Conservation (phyloP, 1,140 invertebrate genomes). For the Asobara japonica region DNA sequence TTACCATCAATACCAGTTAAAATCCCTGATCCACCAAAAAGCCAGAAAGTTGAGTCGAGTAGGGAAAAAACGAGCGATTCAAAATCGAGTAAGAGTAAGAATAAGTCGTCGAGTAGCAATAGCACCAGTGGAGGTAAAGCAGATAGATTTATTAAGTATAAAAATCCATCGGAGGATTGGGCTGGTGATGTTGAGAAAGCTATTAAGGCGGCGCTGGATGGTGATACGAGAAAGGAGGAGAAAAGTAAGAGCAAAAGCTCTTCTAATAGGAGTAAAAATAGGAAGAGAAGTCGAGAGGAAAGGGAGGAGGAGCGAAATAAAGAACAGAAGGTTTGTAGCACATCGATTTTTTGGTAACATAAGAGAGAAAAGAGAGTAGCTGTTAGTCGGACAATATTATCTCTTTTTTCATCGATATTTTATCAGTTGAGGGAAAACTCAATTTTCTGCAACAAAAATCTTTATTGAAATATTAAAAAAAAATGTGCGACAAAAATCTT, state of each 20-base stretch:
- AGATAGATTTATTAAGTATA: slow-evolving; percentile 57
- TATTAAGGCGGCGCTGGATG: slow-evolving; percentile 72
- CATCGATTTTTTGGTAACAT: too few species aligned
- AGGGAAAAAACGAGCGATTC: slow-evolving; percentile 52
- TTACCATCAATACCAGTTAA: slow-evolving; percentile 18
- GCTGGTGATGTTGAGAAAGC: slow-evolving; percentile 80
- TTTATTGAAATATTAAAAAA: too few species aligned
- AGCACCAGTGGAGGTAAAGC: slow-evolving; percentile 38
- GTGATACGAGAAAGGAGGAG: slow-evolving; percentile 65
- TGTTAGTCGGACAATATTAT: too few species aligned
- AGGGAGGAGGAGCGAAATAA: slow-evolving; percentile 66
- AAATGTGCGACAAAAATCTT: too few species aligned
- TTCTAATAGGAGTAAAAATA: slow-evolving; percentile 53
- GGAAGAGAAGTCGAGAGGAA: slow-evolving; percentile 61
- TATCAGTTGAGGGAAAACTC: too few species aligned
- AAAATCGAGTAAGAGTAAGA: slow-evolving; percentile 59
- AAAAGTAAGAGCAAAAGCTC: slow-evolving; percentile 65
- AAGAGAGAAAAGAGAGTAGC: too few species aligned
- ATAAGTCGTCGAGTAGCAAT: slow-evolving; percentile 33
- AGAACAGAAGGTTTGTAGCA: slow-evolving; percentile 56
- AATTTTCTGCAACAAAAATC: too few species aligned
- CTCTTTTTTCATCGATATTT: too few species aligned
- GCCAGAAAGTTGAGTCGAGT: slow-evolving; percentile 44
- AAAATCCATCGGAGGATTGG: slow-evolving; percentile 74
- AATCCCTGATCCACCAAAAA: slow-evolving; percentile 38